Evolutionary conservation across 2,113 vertebrate genomes (phyloP).

Genomic region (Hiodon tergisus): DNA sequence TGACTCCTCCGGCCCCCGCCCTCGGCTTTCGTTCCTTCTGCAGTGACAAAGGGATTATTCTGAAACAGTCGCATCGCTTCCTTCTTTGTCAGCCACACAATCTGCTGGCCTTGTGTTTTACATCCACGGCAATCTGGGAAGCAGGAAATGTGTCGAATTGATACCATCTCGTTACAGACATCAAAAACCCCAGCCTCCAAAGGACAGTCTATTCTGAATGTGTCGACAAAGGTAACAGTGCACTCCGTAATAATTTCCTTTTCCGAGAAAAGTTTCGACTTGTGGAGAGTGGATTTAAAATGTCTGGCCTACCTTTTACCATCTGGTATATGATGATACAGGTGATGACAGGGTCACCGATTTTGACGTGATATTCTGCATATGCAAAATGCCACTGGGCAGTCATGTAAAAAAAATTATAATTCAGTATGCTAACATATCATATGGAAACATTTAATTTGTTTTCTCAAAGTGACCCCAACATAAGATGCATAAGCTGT

Average conservation of each 20-base stretch:
- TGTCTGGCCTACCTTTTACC: not conserved
- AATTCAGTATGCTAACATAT: no score
- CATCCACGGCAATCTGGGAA: slow-evolving; percentile 1
- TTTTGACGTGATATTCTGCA: no score
- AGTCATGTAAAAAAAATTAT: no score
- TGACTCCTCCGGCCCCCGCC: not conserved
- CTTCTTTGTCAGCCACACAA: slow-evolving; percentile 16
- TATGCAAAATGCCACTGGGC: no score
- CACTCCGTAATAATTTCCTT: not conserved
- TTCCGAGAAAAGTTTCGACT: not conserved
- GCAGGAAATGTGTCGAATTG: not conserved
- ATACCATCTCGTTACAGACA: slow-evolving; percentile 20
- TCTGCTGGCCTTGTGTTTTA: slow-evolving; percentile 24
- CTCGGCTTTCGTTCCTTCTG: not conserved
- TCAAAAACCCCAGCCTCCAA: not conserved
- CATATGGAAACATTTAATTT: no score
- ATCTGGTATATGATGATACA: not conserved
- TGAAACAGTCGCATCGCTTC: not conserved
- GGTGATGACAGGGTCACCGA: not conserved
- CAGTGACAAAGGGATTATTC: slow-evolving; percentile 1
- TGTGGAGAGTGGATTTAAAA: not conserved
- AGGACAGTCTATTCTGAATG: not conserved
- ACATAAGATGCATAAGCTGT: no score
- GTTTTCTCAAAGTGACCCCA: no score
- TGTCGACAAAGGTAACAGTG: slow-evolving; percentile 18